Evolutionary conservation across 2,797 vertebrate species (phyloP).

Genomic region (Pempheris klunzingeri): DNA sequence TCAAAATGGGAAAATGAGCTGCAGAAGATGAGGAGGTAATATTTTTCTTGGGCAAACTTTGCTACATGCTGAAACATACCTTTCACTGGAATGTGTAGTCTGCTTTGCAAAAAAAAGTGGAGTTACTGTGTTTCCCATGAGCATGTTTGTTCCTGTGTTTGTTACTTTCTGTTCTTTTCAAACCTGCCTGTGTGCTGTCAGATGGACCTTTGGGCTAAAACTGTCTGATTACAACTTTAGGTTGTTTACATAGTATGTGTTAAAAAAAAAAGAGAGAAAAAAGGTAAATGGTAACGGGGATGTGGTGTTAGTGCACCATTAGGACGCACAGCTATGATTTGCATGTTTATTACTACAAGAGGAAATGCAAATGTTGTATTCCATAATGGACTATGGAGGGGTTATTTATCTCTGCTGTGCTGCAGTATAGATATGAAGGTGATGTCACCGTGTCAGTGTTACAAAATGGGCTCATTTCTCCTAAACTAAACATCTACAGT

Average conservation of each 20-base stretch:
- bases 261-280: too few species aligned
- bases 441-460: not conserved
- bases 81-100: constrained; percentile 66
- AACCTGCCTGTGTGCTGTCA: not conserved
- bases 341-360: not conserved
- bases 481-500: constrained; percentile 14
- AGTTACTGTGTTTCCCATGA: constrained; percentile 46
- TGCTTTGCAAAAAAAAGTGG: constrained; percentile 40
- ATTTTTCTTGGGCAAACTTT: constrained; percentile 52
- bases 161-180: constrained; percentile 28
- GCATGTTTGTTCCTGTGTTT: constrained; percentile 45
- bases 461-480: constrained; percentile 4
- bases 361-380: not conserved
- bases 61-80: constrained; percentile 80
- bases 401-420: not conserved
- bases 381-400: not conserved
- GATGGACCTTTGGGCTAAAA: constrained; percentile 35
- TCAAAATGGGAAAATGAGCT: constrained; percentile 7
- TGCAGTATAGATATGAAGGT: not conserved
- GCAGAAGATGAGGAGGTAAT: constrained; percentile 43
- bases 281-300: not conserved
- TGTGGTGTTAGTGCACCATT: not conserved
- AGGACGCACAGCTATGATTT: not conserved
- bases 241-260: constrained; percentile 29
- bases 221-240: constrained; percentile 13